These are phyloP conservation scores for Chrysolina americana DNA, from an alignment of 2,888 invertebrate species.

Conservation along the genomic window DNA sequence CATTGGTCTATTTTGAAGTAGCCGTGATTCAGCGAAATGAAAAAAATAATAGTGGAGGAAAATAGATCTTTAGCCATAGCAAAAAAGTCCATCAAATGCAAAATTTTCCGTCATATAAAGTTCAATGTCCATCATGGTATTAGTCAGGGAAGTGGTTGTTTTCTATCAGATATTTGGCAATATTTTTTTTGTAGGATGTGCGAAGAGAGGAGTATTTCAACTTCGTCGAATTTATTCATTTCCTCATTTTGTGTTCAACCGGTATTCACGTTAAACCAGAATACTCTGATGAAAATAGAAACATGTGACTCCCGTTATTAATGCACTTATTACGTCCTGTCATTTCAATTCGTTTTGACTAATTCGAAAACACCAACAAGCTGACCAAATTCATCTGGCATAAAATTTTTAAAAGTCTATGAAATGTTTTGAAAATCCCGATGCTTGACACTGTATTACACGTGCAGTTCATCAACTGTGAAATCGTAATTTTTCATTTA, in stretches of 20 bases:
- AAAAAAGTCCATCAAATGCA: no score
- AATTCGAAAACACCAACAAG: not conserved
- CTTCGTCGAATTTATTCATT: not conserved
- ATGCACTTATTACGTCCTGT: not conserved
- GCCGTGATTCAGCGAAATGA: no score
- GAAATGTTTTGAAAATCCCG: not conserved
- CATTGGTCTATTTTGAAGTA: no score
- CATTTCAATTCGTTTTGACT: not conserved
- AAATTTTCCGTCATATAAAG: no score
- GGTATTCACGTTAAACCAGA: not conserved
- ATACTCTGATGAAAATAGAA: not conserved
- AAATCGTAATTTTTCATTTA: slow-evolving; percentile 34
- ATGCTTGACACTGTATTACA: slow-evolving; percentile 1
- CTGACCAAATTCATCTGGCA: not conserved
- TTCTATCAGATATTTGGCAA: no score
- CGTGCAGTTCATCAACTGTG: slow-evolving; percentile 29
- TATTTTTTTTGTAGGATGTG: no score
- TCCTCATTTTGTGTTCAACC: not conserved
- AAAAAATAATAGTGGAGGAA: no score
- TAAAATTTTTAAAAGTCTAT: not conserved
- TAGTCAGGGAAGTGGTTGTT: no score
- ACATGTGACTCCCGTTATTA: not conserved
- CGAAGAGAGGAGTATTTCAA: no score
- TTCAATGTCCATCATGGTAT: no score
- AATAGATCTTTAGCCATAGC: no score